Base-by-base conservation (phyloP, 2,888 invertebrate species). In the Tridacna crocea region DNA sequence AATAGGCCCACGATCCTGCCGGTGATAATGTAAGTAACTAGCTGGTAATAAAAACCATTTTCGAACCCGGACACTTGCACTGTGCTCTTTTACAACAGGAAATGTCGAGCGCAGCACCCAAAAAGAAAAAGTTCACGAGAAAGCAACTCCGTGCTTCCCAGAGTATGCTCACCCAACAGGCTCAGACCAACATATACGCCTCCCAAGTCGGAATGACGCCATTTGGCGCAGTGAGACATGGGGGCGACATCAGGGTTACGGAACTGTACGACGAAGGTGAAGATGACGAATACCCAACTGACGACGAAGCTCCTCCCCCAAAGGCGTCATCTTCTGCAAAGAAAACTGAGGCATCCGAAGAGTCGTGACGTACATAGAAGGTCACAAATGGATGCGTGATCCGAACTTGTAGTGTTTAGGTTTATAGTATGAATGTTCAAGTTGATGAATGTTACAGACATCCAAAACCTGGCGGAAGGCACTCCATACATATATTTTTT, bases 191-290 rank as follows among this genome's bases (percentile, higher is more conserved):
- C 87, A 90, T 91, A 80, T 90, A 88, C 47, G 92, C 93, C 55
- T 87, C 86, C 36, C 93, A 93, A 85, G 68, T 75, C 15, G 92
- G 92, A 19, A 92, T 92, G 92, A 77, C 84, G 73, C 75, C 88
- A 58, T 88, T 91, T 66, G 94, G 94, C 15, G 88, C 91, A 17
- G 87, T 88, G 0, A 85, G 93, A 60, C 94, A 94, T 85, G 92
- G 93, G 47, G 90, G 94, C 68, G 94, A 94, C 85, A 94, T 94
- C 83, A 77, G 91, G 11, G 91, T 91, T 55, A 75, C 22, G 19
- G 83, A 85, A 70, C 61, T 85, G 11, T 83, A 85, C 65, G 85
- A 83, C 12, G 85, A 85, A 68, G 82, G 85, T 15, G 75, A 76
- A 19, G 76, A 79, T 15, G 83, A 85, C 58, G 85, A 85, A 66